Base-by-base conservation (phyloP, 2,113 vertebrate genomes). In the Caracal caracal region DNA sequence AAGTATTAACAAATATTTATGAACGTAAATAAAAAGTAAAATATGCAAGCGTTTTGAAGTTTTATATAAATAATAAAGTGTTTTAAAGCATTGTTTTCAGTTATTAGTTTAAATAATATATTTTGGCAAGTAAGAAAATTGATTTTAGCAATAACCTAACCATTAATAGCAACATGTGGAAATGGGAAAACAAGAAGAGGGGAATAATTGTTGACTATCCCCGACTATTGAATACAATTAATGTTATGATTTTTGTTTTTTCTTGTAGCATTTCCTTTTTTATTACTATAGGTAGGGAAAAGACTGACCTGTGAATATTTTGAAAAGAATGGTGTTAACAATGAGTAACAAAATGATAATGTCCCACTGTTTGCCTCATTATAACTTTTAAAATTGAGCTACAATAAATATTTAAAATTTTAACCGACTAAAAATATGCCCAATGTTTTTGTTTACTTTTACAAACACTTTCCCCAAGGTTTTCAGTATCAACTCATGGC, bases 41-140 rank as follows among this genome's bases (percentile, higher is more conserved):
- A 53, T 92, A 83, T 88, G 61, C 0, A 95, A 88, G 26, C 12
- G 80, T 66, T 96, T 97, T 88, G 9, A 73, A 90, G 20, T 81
- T 92, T 85, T 86, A 70, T 85, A 24, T 68, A 93, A 90, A 71
- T 53, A 75, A 28, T 75, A 66, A 90, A 47, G 59, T 68, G 20
- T 87, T 71, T 94, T 92, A 66, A 85, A 81, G 33, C 20, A 68
- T 88, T 79, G 10, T 79, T 40, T 88, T 80, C 10, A 43, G 26
- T 86, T 88, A 73, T 80, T 93, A 71, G 82, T 61, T 94, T 88
- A 90, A 97, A 83, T 35, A 88, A n/a, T 56, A 20, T 83, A 63
- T 68, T 93, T 96, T 84, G 0, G 83, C 71, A 92, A 88, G 15
- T 82, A 82, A 94, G 47, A 88, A 93, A 66, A 73, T 89, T 87